Percentiles rank a stretch among this genome's conserved stretches.
These are phyloP conservation scores for Periphyllus acericola DNA, from an alignment of 2,888 invertebrate genomes.

Conservation along the genomic window DNA sequence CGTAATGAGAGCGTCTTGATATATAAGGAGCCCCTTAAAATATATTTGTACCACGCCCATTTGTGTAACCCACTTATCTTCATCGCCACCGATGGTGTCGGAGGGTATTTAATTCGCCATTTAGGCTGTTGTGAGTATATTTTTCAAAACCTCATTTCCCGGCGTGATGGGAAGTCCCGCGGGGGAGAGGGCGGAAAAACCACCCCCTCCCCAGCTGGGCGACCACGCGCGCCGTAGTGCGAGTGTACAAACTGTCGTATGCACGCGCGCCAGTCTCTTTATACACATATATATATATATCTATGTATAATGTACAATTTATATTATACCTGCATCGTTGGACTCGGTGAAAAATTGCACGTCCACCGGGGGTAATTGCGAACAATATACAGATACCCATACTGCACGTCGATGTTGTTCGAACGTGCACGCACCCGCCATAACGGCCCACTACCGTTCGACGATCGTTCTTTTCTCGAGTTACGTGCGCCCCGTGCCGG, in stretches of 20 bases:
- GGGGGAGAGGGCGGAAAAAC: no score
- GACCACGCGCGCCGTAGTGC: no score
- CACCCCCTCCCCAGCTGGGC: no score
- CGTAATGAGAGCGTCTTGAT: background rate
- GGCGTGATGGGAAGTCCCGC: background rate
- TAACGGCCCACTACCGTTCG: no score
- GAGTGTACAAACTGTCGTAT: background rate
- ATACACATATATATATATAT: background rate
- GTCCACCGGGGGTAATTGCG: background rate
- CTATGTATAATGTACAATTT: background rate
- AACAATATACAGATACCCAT: no score
- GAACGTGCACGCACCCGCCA: no score
- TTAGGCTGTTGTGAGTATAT: background rate
- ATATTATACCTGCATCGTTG: background rate
- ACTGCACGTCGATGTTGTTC: no score
- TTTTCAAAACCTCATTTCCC: constrained; percentile 3
- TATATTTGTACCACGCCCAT: constrained; percentile 6
- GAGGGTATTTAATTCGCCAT: background rate
- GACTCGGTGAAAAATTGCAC: background rate
- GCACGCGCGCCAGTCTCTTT: no score
- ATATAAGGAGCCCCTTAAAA: no score
- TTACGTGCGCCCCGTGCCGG: no score
- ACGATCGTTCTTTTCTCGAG: no score
- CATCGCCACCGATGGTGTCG: no score
- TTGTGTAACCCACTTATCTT: background rate